Base-by-base conservation (phyloP, 2,113 vertebrate genomes). In the Chaetodon auriga region DNA sequence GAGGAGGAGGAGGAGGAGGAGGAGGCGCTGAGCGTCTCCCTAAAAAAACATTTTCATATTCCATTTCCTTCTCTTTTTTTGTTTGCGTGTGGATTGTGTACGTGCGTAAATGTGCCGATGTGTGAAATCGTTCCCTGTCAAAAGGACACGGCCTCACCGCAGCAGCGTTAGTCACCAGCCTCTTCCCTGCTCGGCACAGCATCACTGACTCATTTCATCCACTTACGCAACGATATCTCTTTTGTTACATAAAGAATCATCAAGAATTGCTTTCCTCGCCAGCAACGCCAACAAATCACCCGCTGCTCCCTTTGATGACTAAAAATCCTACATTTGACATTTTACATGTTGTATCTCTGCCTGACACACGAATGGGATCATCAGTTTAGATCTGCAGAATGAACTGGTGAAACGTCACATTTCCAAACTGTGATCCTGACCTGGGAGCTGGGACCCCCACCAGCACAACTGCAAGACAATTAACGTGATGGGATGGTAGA, bases 201-300 rank as follows among this genome's bases (percentile, higher is more conserved):
- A 41, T 61, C 64, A 77, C 63, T 91, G 89, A 91, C 60, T 92
- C 90, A 91, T 64, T 82, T 85, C 79, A 71, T 4, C 64, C 38
- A 14, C 73, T 89, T 92, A 78, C 7, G 9, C 81, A 89, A 88
- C 35, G 16, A 48, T 63, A 48, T 78, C 36, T 64, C 57, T 69
- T 48, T 46, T 46, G 21, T 81, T 81, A 53, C 21, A 48, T 60
- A 76, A 83, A 66, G n/a, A 77, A 51, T 76, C 21, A 55, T 14
- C 4, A 1, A 69, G 21, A 57, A n/a, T 36, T 75, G 19, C 61
- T 43, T 15, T 16, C 6, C 1, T 19, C 72, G 10, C 55, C 64
- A 64, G 74, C 30, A 75, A 82, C 73, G 25, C 61, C 46, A 23
- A 69, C 46, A 61, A 25, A 73, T 77, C 68, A 45, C 5, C 36